These are phyloP conservation scores for Stegostoma tigrinum DNA, from an alignment of 2,113 vertebrate genomes.

Conservation along the genomic window DNA sequence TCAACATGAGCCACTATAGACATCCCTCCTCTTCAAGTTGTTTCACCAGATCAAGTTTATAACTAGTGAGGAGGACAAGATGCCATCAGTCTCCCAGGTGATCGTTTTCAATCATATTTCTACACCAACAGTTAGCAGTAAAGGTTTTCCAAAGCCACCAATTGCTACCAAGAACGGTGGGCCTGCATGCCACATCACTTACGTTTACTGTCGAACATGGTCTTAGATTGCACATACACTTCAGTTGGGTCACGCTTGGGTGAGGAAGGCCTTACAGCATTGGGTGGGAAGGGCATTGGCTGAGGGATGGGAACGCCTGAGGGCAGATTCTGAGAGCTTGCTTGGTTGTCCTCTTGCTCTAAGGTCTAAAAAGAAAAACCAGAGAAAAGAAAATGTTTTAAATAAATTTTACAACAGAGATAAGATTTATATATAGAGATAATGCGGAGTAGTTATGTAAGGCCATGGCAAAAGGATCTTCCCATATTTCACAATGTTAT, in stretches of 20 bases:
- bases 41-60: background rate
- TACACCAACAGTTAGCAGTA: background rate
- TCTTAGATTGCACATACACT: constrained; percentile 90
- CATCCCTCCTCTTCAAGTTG: no score
- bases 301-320: constrained; percentile 62
- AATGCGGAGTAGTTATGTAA: background rate
- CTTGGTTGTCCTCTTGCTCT: constrained; percentile 64
- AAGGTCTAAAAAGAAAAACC: constrained; percentile 57
- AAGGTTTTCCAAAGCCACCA: background rate
- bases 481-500: background rate
- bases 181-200: constrained; percentile 50
- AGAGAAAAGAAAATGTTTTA: constrained; percentile 45
- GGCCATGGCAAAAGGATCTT: background rate
- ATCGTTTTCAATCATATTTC: background rate
- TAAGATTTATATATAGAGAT: background rate
- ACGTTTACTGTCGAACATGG: constrained; percentile 87
- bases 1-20: background rate
- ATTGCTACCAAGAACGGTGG: no score
- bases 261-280: constrained; percentile 64
- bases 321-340: constrained; percentile 65
- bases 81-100: background rate
- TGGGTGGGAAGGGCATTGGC: constrained; percentile 69
- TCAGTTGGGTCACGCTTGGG: constrained; percentile 87
- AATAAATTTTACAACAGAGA: background rate
- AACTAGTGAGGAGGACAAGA: background rate